phyloP scores from a whole-genome alignment of 2,888 invertebrate genomes.

The Himalopsyche tibetana region DNA sequence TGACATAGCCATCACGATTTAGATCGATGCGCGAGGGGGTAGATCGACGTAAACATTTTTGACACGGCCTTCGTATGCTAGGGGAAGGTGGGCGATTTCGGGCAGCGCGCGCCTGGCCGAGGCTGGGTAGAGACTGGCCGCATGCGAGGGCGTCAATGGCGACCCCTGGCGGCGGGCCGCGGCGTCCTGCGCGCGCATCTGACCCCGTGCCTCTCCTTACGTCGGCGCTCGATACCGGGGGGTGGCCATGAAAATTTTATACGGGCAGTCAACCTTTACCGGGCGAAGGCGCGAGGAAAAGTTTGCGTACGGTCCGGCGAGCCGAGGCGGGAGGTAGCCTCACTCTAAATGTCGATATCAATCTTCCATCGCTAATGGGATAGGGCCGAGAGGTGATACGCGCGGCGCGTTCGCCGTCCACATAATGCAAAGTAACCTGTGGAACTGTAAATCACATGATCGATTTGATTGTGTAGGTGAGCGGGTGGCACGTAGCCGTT shows the following conservation, averaged over 20 bases:
- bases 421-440: conserved; percentile 37
- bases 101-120: conserved; percentile 46
- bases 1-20: conserved; percentile 56
- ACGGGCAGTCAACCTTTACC: conserved; percentile 62
- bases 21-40: conserved; percentile 51
- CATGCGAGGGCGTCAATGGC: conserved; percentile 59
- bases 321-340: background rate
- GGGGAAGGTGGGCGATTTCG: conserved; percentile 22
- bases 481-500: conserved; percentile 29
- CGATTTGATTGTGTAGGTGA: conserved; percentile 31
- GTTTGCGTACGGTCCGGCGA: conserved; percentile 18
- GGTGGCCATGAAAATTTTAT: conserved; percentile 66
- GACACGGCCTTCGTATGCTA: conserved; percentile 6
- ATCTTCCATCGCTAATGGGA: conserved; percentile 24
- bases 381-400: conserved; percentile 8
- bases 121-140: conserved; percentile 56
- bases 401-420: background rate
- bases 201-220: conserved; percentile 64
- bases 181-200: conserved; percentile 62
- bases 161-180: conserved; percentile 57
- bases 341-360: conserved; percentile 19
- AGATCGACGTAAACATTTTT: conserved; percentile 58
- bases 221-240: conserved; percentile 65
- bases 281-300: conserved; percentile 36
- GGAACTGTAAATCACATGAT: conserved; percentile 37